Evolutionary conservation across 37 sponge, comb jelly and placozoan genomes (phyloP).

Genomic region (Crambe crambe): DNA sequence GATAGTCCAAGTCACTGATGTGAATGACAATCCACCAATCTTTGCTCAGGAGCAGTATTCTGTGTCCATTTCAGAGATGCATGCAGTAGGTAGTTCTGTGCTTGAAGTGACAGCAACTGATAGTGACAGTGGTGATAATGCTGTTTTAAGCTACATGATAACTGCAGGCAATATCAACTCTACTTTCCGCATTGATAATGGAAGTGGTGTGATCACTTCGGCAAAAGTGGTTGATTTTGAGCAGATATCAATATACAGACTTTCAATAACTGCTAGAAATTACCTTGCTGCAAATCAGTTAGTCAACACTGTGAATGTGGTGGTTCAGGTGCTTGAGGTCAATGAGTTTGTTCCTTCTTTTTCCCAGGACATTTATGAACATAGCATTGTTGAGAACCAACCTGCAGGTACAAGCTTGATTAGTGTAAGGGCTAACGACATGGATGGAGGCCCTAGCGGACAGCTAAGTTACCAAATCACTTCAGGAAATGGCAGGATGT

Average conservation of each 20-base stretch:
- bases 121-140: conserved; percentile 64
- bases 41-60: conserved; percentile 38
- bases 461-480: conserved; percentile 13
- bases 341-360: conserved; percentile 71
- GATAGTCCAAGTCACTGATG: conserved; percentile 26
- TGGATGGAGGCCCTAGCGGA: conserved; percentile 59
- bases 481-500: conserved; percentile 3
- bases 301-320: conserved; percentile 14
- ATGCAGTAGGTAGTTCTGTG: conserved; percentile 19
- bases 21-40: conserved; percentile 52
- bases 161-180: background rate
- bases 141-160: conserved; percentile 43
- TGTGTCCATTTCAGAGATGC: conserved; percentile 36
- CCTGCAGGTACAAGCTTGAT: conserved; percentile 21
- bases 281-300: background rate
- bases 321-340: conserved; percentile 19
- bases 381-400: conserved; percentile 34
- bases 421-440: conserved; percentile 39
- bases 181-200: conserved; percentile 17
- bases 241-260: conserved; percentile 10
- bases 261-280: conserved; percentile 46
- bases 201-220: conserved; percentile 38
- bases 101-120: conserved; percentile 54
- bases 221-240: conserved; percentile 37
- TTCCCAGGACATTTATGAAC: conserved; percentile 17